Evolutionary conservation across 2,888 invertebrate genomes (phyloP), one percentile per base, ranked within the genome.

Genomic region (Aphodius granarius): DNA sequence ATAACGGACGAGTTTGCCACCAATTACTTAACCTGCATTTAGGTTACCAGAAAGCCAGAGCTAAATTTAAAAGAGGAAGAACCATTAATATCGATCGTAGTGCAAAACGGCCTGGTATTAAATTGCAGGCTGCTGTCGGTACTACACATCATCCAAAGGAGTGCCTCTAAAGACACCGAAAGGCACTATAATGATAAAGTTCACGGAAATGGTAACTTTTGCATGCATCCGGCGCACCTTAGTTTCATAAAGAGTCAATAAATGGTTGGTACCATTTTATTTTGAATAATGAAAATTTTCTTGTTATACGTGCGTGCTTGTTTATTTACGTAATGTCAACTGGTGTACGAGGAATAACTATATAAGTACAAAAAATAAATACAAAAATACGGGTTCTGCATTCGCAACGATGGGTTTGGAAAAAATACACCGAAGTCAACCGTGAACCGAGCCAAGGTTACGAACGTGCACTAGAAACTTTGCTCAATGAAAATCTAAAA

Each of bases 361-460:
- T 13, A 43, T 9, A 43, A 43, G 43, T 13, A 3, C 1, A 9
- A 43, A 43, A 43, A 43, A 43, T 43, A 13, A 43, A 43, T n/a
- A n/a, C n/a, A n/a, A n/a, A n/a, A n/a, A n/a, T n/a, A 43, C 3
- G 43, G 13, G 13, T 9, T 13, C 43, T 43, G 43, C 43, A 13
- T 43, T 43, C 43, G 43, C 43, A 43, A 43, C 43, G 43, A 43
- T 43, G 13, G 43, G 43, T 3, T 43, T 43, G 43, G 43, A 43
- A 43, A 43, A 43, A 43, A 43, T 43, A 43, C 13, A 13, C 22
- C 68, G 68, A 68, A 20, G 16, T 73, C 72, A 73, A 70, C 75
- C 73, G 77, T 77, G 73, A 75, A 75, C 73, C 75, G 75, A 77
- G 77, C 73, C 77, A 77, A 77, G 77, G 75, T 77, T 77, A 77